phyloP scores from a whole-genome alignment of 1,140 invertebrate species.

The Saccostrea echinata region DNA sequence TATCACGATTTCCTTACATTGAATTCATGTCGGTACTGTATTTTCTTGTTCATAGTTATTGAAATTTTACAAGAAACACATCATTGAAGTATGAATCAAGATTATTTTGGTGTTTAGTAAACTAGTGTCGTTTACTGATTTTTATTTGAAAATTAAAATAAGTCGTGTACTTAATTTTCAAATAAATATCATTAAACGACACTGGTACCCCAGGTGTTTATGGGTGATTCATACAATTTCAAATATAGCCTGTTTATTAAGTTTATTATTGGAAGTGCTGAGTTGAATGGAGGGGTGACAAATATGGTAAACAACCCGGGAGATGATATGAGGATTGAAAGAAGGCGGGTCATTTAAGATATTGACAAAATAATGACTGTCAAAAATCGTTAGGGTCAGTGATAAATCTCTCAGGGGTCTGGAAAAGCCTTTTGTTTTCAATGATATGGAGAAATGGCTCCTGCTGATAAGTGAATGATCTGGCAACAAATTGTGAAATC shows the following conservation, averaged over 20 bases:
- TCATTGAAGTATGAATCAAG: no score
- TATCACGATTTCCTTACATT: no score
- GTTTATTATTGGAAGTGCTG: background rate
- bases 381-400: background rate
- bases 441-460: background rate
- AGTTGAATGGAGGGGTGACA: background rate
- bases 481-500: constrained; percentile 2
- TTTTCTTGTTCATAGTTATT: no score
- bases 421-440: constrained; percentile 4
- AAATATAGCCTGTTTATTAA: constrained; percentile 7
- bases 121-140: no score
- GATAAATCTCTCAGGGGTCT: background rate
- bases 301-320: constrained; percentile 12
- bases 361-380: constrained; percentile 16
- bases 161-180: no score
- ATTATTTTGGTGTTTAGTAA: no score
- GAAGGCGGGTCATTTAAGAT: constrained; percentile 15
- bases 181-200: no score
- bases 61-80: no score
- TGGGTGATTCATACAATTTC: constrained; percentile 6
- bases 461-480: background rate
- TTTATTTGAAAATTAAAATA: no score
- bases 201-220: no score
- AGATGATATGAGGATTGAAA: background rate
- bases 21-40: no score